A percentile compares a stretch with the other conserved stretches of the same genome.
phyloP scores from a whole-genome alignment of 2,797 vertebrate species.

The Babyrousa celebensis region DNA sequence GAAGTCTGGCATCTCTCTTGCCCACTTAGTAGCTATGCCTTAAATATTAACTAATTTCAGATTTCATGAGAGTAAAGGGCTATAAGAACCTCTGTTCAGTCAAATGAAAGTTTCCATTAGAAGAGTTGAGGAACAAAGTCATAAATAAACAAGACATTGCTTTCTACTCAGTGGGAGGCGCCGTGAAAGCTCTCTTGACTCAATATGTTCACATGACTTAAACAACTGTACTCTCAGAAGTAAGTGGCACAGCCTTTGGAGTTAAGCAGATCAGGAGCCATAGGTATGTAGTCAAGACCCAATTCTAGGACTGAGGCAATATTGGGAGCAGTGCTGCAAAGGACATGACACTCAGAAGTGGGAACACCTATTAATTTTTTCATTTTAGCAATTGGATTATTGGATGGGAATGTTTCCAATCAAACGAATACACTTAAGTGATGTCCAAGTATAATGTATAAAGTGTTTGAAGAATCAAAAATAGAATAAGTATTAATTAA shows the following conservation, averaged over 20 bases:
- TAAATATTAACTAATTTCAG: slow-evolving; percentile 39
- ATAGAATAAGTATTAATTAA: slow-evolving; percentile 16
- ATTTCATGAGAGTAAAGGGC: not conserved
- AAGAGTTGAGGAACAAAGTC: not conserved
- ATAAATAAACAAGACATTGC: not conserved
- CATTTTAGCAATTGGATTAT: not conserved
- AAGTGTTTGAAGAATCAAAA: not conserved
- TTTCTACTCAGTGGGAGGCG: not conserved
- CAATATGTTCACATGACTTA: not conserved
- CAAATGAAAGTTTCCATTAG: slow-evolving; percentile 32
- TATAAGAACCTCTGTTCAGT: not conserved
- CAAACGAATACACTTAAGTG: not conserved
- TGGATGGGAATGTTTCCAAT: not conserved
- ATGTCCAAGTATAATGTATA: not conserved
- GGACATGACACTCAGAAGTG: not conserved
- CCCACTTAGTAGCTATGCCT: not conserved
- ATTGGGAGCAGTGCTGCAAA: not conserved
- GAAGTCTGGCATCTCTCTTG: not conserved
- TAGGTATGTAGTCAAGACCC: not conserved
- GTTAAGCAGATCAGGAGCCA: not conserved
- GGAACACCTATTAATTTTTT: not conserved
- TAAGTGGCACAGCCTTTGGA: slow-evolving; percentile 19
- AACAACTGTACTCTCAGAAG: not conserved
- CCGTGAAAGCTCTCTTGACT: not conserved
- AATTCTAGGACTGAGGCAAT: not conserved